Conservation (phyloP, 2,797 vertebrate genomes). For the Sternarchorhynchus goeldii region DNA sequence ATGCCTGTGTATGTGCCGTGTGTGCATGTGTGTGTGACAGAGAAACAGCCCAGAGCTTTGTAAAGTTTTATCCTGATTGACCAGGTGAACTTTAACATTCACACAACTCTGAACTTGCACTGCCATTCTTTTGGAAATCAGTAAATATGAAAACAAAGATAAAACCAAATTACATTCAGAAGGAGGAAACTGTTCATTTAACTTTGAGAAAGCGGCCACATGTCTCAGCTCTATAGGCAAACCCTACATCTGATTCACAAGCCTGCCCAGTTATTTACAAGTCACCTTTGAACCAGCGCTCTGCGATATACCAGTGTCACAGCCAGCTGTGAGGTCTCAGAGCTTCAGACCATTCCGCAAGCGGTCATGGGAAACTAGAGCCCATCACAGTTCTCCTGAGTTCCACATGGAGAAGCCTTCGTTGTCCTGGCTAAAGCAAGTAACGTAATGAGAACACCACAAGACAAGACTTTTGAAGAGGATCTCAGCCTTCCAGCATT, state of each 20-base stretch:
- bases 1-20: neutral
- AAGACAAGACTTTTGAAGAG: neutral
- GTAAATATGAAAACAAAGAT: neutral
- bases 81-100: neutral
- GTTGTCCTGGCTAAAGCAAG: neutral
- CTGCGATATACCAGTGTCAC: slow-evolving; percentile 24
- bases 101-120: neutral
- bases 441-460: neutral
- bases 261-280: slow-evolving; percentile 1
- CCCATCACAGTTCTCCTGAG: neutral
- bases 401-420: neutral
- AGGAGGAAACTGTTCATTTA: neutral
- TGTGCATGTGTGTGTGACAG: neutral
- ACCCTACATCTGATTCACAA: slow-evolving; percentile 10
- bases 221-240: no score
- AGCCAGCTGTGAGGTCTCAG: slow-evolving; percentile 37
- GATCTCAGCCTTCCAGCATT: neutral
- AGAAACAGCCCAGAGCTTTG: neutral
- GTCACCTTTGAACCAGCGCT: slow-evolving; percentile 13
- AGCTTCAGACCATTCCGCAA: neutral
- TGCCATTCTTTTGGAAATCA: no score
- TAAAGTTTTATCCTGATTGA: neutral
- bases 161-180: neutral
- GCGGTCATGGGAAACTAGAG: slow-evolving; percentile 51
- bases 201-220: no score